Percentiles rank a stretch among this genome's conserved stretches.
phyloP scores from a whole-genome alignment of 1,140 invertebrate species.

The Andrena cerasifolii region DNA sequence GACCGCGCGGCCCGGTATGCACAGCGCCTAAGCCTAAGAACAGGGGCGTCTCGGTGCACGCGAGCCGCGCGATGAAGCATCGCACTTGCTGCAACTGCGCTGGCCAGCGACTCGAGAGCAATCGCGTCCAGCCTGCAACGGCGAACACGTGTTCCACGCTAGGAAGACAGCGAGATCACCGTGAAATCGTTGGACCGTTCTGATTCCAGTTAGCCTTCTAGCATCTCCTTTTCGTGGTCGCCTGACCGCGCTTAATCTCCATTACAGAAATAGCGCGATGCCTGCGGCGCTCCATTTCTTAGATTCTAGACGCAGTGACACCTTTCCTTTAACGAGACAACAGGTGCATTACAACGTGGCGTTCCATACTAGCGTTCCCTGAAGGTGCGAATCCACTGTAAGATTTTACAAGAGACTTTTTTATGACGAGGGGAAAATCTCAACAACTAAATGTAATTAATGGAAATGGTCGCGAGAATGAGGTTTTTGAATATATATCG shows the following conservation, averaged over 20 bases:
- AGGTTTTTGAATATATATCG: no score
- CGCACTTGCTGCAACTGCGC: constrained; percentile 34
- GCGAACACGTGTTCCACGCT: constrained; percentile 39
- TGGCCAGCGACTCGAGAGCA: constrained; percentile 13
- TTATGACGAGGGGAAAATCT: no score
- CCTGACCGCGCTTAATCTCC: background rate
- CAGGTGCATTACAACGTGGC: no score
- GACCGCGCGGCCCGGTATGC: constrained; percentile 31
- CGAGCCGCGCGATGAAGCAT: constrained; percentile 40
- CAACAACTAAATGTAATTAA: no score
- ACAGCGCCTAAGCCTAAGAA: constrained; percentile 27
- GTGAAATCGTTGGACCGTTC: constrained; percentile 22
- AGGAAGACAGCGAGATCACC: constrained; percentile 14
- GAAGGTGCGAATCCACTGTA: no score
- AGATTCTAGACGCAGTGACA: no score
- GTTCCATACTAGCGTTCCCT: no score
- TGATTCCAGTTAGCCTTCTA: background rate
- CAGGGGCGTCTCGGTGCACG: constrained; percentile 9
- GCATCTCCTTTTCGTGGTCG: background rate
- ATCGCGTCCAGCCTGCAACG: constrained; percentile 31
- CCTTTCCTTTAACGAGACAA: no score
- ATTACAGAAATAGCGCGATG: no score
- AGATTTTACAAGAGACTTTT: no score
- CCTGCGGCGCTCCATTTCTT: background rate
- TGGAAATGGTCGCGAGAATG: no score